Base-by-base conservation (phyloP, 64 coral and sea anemone genomes). In the Porites lutea region DNA sequence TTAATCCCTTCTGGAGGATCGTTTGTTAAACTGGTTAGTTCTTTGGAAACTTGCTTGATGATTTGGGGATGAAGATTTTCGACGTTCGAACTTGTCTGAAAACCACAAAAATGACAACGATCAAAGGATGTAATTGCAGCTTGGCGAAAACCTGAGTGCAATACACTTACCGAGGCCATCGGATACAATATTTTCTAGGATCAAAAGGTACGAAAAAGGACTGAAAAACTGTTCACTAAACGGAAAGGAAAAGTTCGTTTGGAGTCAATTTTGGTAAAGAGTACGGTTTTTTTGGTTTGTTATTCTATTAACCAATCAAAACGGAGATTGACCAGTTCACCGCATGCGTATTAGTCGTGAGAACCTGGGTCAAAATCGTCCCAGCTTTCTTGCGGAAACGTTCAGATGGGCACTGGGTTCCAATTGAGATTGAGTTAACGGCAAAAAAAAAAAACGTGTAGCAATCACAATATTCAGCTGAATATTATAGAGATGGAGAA, bases 41-140 rank as follows among this genome's bases (percentile, higher is more conserved):
- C 97, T 72, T 95, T 95, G n/a, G 94, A 91, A 76, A 99, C 97
- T 96, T 93, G 91, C 55, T 99, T 99, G 78, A 99, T 96, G 62
- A 99, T 99, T 99, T 99, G 97, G 3, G 97, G 97, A 22, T 95
- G 96, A 65, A 99, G 92, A 82, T 99, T 99, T 81, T 99, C 97
- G 23, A 99, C 97, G 83, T 99, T 99, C 91, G 97, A 99, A 93
- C 91, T 93, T 16, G 91, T 87, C 91, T 93, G 83, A 87, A 91
- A 87, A 52, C 18, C 62, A 51, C 19, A 14, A 84, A 84, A 52
- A 48, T 12, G 52, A 20, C 62, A 84, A 7, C n/a, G 63, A 84
- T 84, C 81, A 69, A 15, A 52, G 9, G 8, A 8, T 70, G 47
- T 15, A 50, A 67, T 19, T 16, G 44, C 43, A 16, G n/a, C 22